Percentiles rank a stretch among this genome's conserved stretches.
Conservation (phyloP, 2,113 vertebrate species). For the Delphinapterus leucas region DNA sequence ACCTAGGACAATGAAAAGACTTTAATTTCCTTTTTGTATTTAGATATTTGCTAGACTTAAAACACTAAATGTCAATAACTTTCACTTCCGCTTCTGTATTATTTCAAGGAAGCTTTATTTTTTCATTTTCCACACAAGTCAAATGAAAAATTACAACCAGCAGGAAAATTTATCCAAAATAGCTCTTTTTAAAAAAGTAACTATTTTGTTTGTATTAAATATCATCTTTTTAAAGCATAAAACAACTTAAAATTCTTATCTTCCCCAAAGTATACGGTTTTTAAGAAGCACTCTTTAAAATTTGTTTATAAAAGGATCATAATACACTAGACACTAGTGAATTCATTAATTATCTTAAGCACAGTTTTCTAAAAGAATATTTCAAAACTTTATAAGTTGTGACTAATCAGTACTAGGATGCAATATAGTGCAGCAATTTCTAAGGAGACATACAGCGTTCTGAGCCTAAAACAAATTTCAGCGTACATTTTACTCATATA, state of each 20-base stretch:
- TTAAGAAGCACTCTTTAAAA: slow-evolving; percentile 15
- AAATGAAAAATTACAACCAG: slow-evolving; percentile 30
- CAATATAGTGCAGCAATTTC: neutral
- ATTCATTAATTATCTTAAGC: slow-evolving; percentile 18
- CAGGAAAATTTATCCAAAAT: neutral
- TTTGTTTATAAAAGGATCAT: slow-evolving; percentile 2
- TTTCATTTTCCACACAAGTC: slow-evolving; percentile 33
- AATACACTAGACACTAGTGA: neutral
- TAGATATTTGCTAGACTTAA: slow-evolving; percentile 30
- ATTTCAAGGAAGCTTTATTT: slow-evolving; percentile 51
- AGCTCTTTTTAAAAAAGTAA: neutral
- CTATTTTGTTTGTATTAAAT: slow-evolving; percentile 24
- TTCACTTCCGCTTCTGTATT: slow-evolving; percentile 53
- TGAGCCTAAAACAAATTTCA: slow-evolving; percentile 12
- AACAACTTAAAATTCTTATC: slow-evolving; percentile 19
- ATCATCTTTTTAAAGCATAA: slow-evolving; percentile 24
- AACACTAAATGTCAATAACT: slow-evolving; percentile 46
- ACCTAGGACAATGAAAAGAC: neutral
- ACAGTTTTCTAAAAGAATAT: slow-evolving; percentile 35
- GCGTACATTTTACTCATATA: neutral
- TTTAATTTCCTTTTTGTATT: slow-evolving; percentile 28
- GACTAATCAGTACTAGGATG: neutral
- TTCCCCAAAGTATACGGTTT: neutral
- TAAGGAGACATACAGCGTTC: neutral
- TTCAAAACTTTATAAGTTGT: slow-evolving; percentile 40